Base-by-base conservation (phyloP, 2,113 vertebrate species). In the Platysteira castanea region DNA sequence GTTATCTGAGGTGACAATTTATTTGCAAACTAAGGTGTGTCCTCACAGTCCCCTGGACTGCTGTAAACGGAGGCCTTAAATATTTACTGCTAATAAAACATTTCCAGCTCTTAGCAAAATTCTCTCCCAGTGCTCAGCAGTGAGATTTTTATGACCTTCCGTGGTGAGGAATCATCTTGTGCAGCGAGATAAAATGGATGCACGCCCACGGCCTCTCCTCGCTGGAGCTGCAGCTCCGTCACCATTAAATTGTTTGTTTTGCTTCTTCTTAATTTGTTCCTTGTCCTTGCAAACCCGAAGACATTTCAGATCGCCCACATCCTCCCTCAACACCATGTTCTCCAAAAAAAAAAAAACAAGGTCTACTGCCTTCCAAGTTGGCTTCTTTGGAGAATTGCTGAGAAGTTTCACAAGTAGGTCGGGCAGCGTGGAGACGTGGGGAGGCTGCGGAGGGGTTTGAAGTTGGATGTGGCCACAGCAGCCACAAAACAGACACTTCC, bases 31-130 rank as follows among this genome's bases (percentile, higher is more conserved):
- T 63, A 30, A 95, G 53, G 81, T 33, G 42, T 3, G 39, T 15
- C 9, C 61, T 60, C 71, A 56, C 17, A 59, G 79, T 22, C 52
- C 93, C 93, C 23, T 47, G 92, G 92, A 93, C 15, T 73, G 78
- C 93, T 92, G 74, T 41, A 75, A 96, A 85, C 11, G 19, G 84
- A 80, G 21, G 70, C 86, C 89, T 88, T 63, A 77, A 95, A 94
- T 91, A 97, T 96, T 95, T 90, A 61, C 91, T 83, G 78, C 92
- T 92, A 74, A 84, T 81, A 90, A 95, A 96, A 93, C 85, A 85
- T 86, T 95, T 93, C 65, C 90, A 96, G 94, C 93, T 94, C 94
- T 61, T 63, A 88, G 75, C 64, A 92, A 84, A 87, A 93, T 74
- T 74, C 67, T 84, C 93, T 90, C 14, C 91, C 91, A 87, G 60